Percentiles rank a stretch among this genome's conserved stretches.
Evolutionary conservation across 2,888 invertebrate genomes (phyloP).

Genomic region (Hypsopygia costalis): DNA sequence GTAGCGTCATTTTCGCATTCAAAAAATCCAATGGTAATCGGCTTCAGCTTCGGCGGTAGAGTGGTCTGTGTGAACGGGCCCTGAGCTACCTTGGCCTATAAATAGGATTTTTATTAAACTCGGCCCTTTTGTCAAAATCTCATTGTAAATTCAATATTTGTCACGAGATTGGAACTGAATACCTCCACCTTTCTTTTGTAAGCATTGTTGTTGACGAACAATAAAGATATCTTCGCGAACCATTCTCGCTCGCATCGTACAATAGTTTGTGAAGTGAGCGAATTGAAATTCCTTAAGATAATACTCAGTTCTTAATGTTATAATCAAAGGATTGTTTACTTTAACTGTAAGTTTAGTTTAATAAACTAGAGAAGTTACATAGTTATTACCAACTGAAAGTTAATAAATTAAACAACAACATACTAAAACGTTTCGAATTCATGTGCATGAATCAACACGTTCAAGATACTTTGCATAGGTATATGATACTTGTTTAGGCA

Average conservation of each 20-base stretch:
- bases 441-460: too few species aligned
- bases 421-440: too few species aligned
- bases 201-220: conserved; percentile 19
- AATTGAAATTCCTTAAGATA: conserved; percentile 12
- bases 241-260: conserved; percentile 13
- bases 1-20: too few species aligned
- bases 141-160: conserved; percentile 34
- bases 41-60: too few species aligned
- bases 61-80: too few species aligned
- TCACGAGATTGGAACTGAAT: conserved; percentile 27
- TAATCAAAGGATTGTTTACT: conserved; percentile 1
- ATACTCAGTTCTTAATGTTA: conserved; percentile 8
- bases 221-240: conserved; percentile 21
- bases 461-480: too few species aligned
- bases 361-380: not conserved
- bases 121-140: conserved; percentile 25
- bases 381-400: too few species aligned
- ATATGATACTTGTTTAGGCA: too few species aligned
- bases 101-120: conserved; percentile 21
- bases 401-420: too few species aligned
- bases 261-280: conserved; percentile 18
- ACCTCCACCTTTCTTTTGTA: conserved; percentile 23
- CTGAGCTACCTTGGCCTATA: not conserved
- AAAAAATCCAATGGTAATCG: too few species aligned
- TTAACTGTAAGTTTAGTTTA: not conserved